phyloP scores from a whole-genome alignment of 2,113 vertebrate species.

The Brachyhypopomus gauderio region DNA sequence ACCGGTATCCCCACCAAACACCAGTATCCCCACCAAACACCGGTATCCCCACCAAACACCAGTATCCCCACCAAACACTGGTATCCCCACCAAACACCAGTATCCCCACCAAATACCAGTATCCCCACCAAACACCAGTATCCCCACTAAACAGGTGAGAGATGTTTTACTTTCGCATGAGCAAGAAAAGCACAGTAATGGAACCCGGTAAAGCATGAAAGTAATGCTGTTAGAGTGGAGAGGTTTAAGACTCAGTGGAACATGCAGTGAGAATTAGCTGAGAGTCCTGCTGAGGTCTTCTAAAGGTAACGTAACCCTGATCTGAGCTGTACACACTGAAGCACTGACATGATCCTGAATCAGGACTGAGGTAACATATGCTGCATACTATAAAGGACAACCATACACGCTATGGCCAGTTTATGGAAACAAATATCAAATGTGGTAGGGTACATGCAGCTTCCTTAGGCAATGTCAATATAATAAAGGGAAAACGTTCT shows the following conservation, averaged over 20 bases:
- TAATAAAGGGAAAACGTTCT: no score
- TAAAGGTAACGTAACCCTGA: background rate
- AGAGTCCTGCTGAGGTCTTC: background rate
- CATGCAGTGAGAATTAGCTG: background rate
- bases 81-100: no score
- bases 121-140: background rate
- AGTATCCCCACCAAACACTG: background rate
- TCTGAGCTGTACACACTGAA: no score
- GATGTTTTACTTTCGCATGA: background rate
- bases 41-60: background rate
- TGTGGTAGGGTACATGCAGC: no score
- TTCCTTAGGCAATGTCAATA: no score
- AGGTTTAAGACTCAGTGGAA: background rate
- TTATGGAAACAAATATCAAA: no score
- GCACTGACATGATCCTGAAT: no score
- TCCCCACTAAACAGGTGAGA: constrained; percentile 2
- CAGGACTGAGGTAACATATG: no score
- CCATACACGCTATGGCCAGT: no score
- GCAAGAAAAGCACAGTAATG: background rate
- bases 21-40: background rate
- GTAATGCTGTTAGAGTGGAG: background rate
- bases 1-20: no score
- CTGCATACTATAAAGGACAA: no score
- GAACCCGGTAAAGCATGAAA: background rate
- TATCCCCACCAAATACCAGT: background rate